Evolutionary conservation across 1,140 invertebrate species (phyloP), one percentile per base, ranked within the genome.

Genomic region (Macrosteles quadrilineatus): DNA sequence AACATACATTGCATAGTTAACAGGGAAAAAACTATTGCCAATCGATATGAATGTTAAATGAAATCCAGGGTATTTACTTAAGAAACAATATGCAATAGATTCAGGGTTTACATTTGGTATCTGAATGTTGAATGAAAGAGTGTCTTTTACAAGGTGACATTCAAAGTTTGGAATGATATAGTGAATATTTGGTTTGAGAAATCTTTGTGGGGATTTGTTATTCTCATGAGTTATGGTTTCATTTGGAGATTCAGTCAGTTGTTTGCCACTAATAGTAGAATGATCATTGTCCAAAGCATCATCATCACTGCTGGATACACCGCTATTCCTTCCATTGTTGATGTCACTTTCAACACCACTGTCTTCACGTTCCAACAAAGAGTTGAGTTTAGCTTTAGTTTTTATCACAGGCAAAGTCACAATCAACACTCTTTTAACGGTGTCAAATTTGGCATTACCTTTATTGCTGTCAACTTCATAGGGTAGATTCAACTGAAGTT

Each of bases 401-500:
- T 85, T 79, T 21, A 94, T 91, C 19, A 94, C 91, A 63, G 92
- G 92, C 74, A 97, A 80, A 9, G 87, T 90, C 1, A 97, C 85
- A 70, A 84, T 85, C 25, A 98, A 83, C 71, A 86, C 87, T 69
- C 87, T 87, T 57, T 85, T 87, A 68, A 85, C 87, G 69, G 89
- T 86, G 79, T 96, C 94, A 83, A 97, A 97, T 77, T 90, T 93
- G 0, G 95, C 95, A 76, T 84, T 88, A 19, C 94, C 93, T 69
- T 83, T 78, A 73, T 91, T 86, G 75, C 92, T 89, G 79, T 94
- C 83, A 0, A 97, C 91, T 19, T 80, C 75, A 80, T 94, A 96
- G 17, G 94, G 90, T 25, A 98, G 80, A 68, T 87, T 84, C 25
- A 97, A 76, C 69, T 93, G 85, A 3, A 97, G 81, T 77, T 89